Base-by-base conservation (phyloP, 2,888 invertebrate genomes). In the Agrochola macilenta region DNA sequence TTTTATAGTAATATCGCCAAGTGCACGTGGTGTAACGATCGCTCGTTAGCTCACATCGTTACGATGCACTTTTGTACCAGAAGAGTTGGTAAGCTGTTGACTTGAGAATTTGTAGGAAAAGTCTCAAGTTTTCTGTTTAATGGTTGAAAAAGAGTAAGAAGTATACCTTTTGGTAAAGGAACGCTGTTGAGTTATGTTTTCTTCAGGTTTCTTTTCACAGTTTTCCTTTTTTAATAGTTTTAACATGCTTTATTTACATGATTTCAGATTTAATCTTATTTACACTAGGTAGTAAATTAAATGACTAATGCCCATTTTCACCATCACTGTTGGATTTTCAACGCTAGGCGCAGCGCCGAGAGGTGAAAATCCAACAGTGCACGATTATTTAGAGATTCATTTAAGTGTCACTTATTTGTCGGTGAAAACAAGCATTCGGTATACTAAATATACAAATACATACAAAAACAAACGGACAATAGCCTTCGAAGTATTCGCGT, bases 41-140 rank as follows among this genome's bases (percentile, higher is more conserved):
- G 82, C 89, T 91, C 90, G 90, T 90, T 91, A 90, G 88, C 81
- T 87, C 78, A 60, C 73, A 68, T 82, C 86, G 90, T 89, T 90
- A 87, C 86, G 78, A 81, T 88, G 87, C 87, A 88, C 89, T 88
- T 88, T 89, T 81, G 88, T 87, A 79, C 74, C 52, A 52, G 43
- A 61, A 43, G 71, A 70, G 75, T 69, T 69, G 68, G 74, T 79
- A 73, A 71, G 66, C 84, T 87, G 66, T 70, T 35, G 72, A 81
- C 76, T 87, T 87, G 87, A 66, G 87, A 87, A 66, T 66, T 86
- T 83, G 30, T 61, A 12, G 57, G 57, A 69, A 84, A 79, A 84
- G 0, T 11, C 1, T 78, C 9, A 35, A 69, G 23, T 69, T 80
- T 80, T 58, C 23, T 69, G 26, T 1, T 39, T 78, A 64, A 64